phyloP scores from a whole-genome alignment of 2,797 vertebrate genomes.

The Sebastes itinus region DNA sequence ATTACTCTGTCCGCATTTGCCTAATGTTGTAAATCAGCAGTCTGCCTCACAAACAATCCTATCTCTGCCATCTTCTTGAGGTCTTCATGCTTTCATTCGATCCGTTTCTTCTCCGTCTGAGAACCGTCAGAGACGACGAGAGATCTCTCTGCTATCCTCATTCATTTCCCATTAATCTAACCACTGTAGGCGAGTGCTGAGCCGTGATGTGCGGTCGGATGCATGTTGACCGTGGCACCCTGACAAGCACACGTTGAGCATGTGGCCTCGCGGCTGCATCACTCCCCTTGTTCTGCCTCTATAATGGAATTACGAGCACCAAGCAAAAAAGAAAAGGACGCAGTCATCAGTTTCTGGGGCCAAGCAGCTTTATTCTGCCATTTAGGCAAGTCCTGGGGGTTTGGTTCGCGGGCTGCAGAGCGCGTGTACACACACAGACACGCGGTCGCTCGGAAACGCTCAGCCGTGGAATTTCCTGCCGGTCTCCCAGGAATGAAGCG shows the following conservation, averaged over 20 bases:
- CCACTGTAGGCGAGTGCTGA: conserved; percentile 32
- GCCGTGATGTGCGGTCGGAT: conserved; percentile 33
- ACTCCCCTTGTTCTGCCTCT: conserved; percentile 64
- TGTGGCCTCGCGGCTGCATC: conserved; percentile 56
- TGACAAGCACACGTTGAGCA: conserved; percentile 63
- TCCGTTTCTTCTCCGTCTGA: not conserved
- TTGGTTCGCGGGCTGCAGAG: conserved; percentile 42
- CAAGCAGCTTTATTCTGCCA: conserved; percentile 70
- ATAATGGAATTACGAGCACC: conserved; percentile 71
- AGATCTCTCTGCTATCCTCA: not conserved
- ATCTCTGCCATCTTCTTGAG: conserved; percentile 6
- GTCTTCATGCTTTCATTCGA: not conserved
- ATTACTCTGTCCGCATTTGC: conserved; percentile 44
- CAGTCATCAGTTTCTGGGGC: conserved; percentile 73
- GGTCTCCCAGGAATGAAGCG: conserved; percentile 67
- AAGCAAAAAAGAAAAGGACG: conserved; percentile 52
- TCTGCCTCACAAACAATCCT: conserved; percentile 23
- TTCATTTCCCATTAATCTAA: conserved; percentile 23
- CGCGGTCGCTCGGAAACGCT: conserved; percentile 64
- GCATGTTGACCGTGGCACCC: conserved; percentile 69
- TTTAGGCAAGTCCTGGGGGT: conserved; percentile 62
- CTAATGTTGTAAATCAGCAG: conserved; percentile 30
- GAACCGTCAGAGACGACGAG: not conserved
- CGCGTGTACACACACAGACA: conserved; percentile 21
- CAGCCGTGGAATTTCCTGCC: conserved; percentile 79